phyloP scores from a whole-genome alignment of 1,140 invertebrate genomes.

The Stenopsyche tienmushanensis region DNA sequence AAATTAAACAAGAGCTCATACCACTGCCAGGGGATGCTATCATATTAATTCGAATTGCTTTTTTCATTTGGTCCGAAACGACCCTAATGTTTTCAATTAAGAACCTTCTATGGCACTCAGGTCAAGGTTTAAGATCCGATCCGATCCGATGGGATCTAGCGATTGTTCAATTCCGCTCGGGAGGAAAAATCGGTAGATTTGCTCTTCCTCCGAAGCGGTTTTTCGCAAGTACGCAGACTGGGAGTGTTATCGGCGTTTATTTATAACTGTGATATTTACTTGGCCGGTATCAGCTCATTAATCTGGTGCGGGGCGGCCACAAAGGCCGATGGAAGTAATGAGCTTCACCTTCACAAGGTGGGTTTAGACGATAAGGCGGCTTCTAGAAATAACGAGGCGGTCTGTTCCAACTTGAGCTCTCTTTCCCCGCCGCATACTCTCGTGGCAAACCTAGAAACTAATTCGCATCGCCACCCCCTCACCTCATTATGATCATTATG shows the following conservation, averaged over 20 bases:
- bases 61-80: too few species aligned
- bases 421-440: neutral
- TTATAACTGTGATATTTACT: slow-evolving; percentile 20
- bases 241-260: slow-evolving; percentile 14
- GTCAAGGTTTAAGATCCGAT: too few species aligned
- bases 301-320: slow-evolving; percentile 28
- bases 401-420: neutral
- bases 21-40: too few species aligned
- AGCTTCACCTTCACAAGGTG: slow-evolving; percentile 21
- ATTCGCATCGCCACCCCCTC: neutral
- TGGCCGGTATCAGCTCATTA: slow-evolving; percentile 36
- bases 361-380: slow-evolving; percentile 20
- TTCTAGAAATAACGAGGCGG: slow-evolving; percentile 17
- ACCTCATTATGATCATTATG: slow-evolving; percentile 25
- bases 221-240: neutral
- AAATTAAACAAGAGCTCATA: too few species aligned
- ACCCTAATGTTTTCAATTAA: too few species aligned
- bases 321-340: slow-evolving; percentile 35
- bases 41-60: too few species aligned
- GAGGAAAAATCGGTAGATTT: too few species aligned
- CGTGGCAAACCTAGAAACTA: too few species aligned
- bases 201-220: too few species aligned
- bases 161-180: too few species aligned
- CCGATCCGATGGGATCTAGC: too few species aligned
- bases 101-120: too few species aligned